These are phyloP conservation scores for Halocynthia roretzi DNA, from an alignment of 23 tunicate species.

Conservation along the genomic window DNA sequence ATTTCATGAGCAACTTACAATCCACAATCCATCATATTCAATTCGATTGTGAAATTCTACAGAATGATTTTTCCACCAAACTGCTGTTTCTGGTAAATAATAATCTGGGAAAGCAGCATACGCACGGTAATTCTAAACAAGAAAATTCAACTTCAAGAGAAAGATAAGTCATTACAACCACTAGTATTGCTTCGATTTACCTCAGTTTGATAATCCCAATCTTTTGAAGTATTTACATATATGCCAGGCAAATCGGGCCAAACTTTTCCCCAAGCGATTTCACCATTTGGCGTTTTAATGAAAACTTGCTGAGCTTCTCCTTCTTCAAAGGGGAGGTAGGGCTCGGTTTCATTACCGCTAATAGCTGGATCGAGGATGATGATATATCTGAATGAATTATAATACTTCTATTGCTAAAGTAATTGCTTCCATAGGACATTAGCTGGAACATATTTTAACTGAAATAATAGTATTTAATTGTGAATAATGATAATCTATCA, in stretches of 20 bases:
- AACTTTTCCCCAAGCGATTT: conserved; percentile 91
- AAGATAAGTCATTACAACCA: too few relatives aligned
- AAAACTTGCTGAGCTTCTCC: conserved; percentile 73
- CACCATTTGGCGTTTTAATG: conserved; percentile 54
- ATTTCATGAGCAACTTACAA: conserved; percentile 57
- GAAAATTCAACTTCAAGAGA: not conserved
- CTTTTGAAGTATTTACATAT: conserved; percentile 60
- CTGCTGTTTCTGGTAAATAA: conserved; percentile 37
- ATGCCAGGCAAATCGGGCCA: conserved; percentile 97
- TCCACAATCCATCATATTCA: conserved; percentile 95
- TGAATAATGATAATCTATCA: conserved; percentile 72
- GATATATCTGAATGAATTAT: conserved; percentile 50
- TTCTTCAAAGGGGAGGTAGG: conserved; percentile 70
- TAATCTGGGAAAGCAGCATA: conserved; percentile 93
- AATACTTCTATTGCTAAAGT: not conserved
- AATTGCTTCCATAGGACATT: not conserved
- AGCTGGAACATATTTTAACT: not conserved
- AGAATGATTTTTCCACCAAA: conserved; percentile 82
- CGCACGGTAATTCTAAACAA: conserved; percentile 58
- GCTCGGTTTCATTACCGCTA: conserved; percentile 77
- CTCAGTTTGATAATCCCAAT: conserved; percentile 78
- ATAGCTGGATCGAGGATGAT: conserved; percentile 98
- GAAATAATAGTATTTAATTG: conserved; percentile 49
- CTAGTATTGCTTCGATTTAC: conserved; percentile 20
- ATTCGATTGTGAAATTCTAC: conserved; percentile 65